Evolutionary conservation across 2,888 invertebrate genomes (phyloP).

Genomic region (Xanthorhoe spadicearia): DNA sequence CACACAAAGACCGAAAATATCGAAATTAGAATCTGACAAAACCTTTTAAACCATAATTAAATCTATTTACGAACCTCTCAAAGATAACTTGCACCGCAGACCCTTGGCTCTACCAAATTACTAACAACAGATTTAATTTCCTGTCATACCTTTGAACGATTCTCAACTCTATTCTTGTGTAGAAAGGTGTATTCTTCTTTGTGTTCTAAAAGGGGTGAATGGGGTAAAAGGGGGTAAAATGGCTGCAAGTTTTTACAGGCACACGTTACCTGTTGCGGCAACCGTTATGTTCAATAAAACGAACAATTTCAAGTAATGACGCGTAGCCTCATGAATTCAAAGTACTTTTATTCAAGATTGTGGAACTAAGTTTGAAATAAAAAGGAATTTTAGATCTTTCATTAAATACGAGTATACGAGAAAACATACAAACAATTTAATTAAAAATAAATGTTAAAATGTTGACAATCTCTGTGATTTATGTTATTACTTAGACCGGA

Average conservation of each 20-base stretch:
- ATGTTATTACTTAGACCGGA: too few relatives aligned
- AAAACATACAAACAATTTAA: not conserved
- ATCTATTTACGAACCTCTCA: slow-evolving; percentile 46
- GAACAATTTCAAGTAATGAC: slow-evolving; percentile 64
- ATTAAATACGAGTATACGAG: not conserved
- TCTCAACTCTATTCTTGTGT: slow-evolving; percentile 41
- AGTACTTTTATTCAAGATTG: slow-evolving; percentile 45
- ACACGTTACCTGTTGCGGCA: slow-evolving; percentile 71
- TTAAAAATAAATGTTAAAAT: too few relatives aligned
- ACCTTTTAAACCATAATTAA: slow-evolving; percentile 43
- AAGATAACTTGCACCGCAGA: slow-evolving; percentile 48
- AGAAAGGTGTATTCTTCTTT: slow-evolving; percentile 46
- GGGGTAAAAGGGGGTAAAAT: slow-evolving; percentile 37
- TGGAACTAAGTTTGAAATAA: slow-evolving; percentile 7
- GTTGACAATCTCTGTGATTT: too few relatives aligned
- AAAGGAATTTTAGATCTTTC: slow-evolving; percentile 3
- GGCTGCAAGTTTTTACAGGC: slow-evolving; percentile 56
- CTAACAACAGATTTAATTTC: slow-evolving; percentile 69
- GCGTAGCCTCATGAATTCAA: slow-evolving; percentile 62
- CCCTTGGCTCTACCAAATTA: slow-evolving; percentile 55
- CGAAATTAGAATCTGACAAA: slow-evolving; percentile 35
- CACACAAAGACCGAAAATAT: slow-evolving; percentile 15
- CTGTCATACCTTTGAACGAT: slow-evolving; percentile 43
- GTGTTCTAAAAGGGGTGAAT: slow-evolving; percentile 32
- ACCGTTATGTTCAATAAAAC: slow-evolving; percentile 74